Percentiles rank a stretch among this genome's conserved stretches.
Conservation (phyloP, 2,113 vertebrate genomes). For the Psettodes erumei region DNA sequence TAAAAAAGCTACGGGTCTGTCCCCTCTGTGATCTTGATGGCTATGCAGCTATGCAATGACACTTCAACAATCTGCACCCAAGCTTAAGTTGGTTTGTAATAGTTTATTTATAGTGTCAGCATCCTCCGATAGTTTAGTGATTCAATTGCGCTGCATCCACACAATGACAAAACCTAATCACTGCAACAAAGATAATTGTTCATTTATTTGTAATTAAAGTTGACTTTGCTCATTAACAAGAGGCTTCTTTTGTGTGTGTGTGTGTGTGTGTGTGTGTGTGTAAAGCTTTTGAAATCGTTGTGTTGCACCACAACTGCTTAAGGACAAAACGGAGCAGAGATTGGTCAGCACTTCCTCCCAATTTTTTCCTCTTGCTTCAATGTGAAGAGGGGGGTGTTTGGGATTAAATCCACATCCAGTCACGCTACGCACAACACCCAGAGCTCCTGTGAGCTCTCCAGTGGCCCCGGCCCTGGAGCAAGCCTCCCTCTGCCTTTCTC, state of each 20-base stretch:
- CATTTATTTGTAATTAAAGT: conserved; percentile 3
- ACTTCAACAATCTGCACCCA: conserved; percentile 6
- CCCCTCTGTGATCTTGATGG: conserved; percentile 20
- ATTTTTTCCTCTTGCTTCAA: background rate
- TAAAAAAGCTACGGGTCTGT: conserved; percentile 60
- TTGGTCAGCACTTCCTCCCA: background rate
- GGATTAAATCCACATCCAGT: conserved; percentile 54
- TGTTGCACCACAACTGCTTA: background rate
- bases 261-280: too few relatives aligned
- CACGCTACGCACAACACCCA: conserved; percentile 48
- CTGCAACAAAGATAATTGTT: conserved; percentile 8
- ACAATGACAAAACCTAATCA: conserved; percentile 1
- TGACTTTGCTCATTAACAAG: background rate
- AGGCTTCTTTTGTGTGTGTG: too few relatives aligned
- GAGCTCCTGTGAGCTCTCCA: conserved; percentile 48
- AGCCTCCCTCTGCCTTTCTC: conserved; percentile 8
- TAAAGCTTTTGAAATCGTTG: background rate
- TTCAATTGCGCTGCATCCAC: background rate
- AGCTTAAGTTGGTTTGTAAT: background rate
- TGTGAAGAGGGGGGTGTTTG: conserved; percentile 28
- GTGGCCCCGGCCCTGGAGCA: conserved; percentile 46
- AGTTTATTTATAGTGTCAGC: background rate
- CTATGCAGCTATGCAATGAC: background rate
- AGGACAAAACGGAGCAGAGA: background rate
- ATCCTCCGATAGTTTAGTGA: background rate